Evolutionary conservation across 2,888 invertebrate genomes (phyloP), one percentile per base, ranked within the genome.

Genomic region (Catocala sponsa): DNA sequence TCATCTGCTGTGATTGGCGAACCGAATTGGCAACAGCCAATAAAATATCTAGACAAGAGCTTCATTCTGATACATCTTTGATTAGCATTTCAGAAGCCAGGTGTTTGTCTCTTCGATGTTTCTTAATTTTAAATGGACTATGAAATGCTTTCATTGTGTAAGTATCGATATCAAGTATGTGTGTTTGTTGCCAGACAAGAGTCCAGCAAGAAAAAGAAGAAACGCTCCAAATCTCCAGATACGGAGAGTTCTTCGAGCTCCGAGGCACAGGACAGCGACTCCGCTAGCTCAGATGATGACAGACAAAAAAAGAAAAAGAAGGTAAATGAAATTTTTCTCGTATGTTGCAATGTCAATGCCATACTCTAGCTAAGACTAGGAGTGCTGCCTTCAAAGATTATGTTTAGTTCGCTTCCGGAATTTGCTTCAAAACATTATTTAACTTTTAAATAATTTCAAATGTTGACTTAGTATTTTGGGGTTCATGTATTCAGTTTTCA

Each of bases 161-260:
- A 46, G 46, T 50, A 33, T 32, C 51, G 10, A 60, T 63, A 56
- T 62, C 13, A 62, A 58, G 38, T 38, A 49, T 47, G 35, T 41
- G n/a, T 65, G 42, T 51, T 65, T 71, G 66, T 68, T 60, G 63
- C 44, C 80, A 92, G 93, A 75, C 91, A 92, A 86, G 94, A 94
- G 51, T 86, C 89, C 6, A 86, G 87, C 73, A 94, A 94, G 87
- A 94, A 94, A 68, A 94, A 95, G 87, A 95, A 95, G 90, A 96
- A 95, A 80, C 95, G 95, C 53, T 94, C 95, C 44, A 95, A 95
- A 59, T 95, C 95, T 35, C 91, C 93, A 6, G 95, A 94, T 72
- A 88, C 91, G 6, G 95, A 94, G 35, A 92, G 93, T 54, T 92
- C 92, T n/a, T 95, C 87, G 74, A 93, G 92, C 63, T 91, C 89